These are phyloP conservation scores for Actias luna DNA, from an alignment of 2,888 invertebrate genomes.

Conservation along the genomic window DNA sequence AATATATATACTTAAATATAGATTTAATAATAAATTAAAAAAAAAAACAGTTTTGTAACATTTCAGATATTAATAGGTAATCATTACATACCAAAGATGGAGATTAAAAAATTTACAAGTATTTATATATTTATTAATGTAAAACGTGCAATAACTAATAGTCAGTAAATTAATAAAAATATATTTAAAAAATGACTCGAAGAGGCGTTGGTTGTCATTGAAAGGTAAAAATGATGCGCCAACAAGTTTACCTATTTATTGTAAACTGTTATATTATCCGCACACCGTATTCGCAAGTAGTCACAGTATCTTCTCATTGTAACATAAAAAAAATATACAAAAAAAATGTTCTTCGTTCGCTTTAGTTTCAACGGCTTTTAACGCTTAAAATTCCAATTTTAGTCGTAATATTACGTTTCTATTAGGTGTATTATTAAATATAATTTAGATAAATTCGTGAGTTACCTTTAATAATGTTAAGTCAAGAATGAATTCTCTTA, in stretches of 20 bases:
- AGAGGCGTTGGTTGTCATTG: slow-evolving; percentile 62
- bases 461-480: slow-evolving; percentile 51
- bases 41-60: slow-evolving; percentile 80
- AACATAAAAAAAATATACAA: slow-evolving; percentile 37
- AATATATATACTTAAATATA: slow-evolving; percentile 66
- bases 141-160: slow-evolving; percentile 83
- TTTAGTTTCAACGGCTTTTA: slow-evolving; percentile 61
- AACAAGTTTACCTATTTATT: slow-evolving; percentile 72
- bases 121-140: slow-evolving; percentile 82
- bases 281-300: slow-evolving; percentile 29
- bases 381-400: slow-evolving; percentile 56
- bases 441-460: slow-evolving; percentile 68
- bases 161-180: slow-evolving; percentile 79
- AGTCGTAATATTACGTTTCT: slow-evolving; percentile 48
- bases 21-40: slow-evolving; percentile 52
- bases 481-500: slow-evolving; percentile 1
- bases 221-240: slow-evolving; percentile 37
- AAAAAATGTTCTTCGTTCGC: slow-evolving; percentile 40
- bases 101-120: slow-evolving; percentile 80
- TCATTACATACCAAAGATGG: slow-evolving; percentile 79
- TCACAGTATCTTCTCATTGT: slow-evolving; percentile 24
- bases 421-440: slow-evolving; percentile 59
- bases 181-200: slow-evolving; percentile 73
- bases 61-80: slow-evolving; percentile 79
- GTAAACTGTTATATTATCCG: slow-evolving; percentile 69